Evolutionary conservation across 2,797 vertebrate species (phyloP).

Genomic region (Mus minutoides): DNA sequence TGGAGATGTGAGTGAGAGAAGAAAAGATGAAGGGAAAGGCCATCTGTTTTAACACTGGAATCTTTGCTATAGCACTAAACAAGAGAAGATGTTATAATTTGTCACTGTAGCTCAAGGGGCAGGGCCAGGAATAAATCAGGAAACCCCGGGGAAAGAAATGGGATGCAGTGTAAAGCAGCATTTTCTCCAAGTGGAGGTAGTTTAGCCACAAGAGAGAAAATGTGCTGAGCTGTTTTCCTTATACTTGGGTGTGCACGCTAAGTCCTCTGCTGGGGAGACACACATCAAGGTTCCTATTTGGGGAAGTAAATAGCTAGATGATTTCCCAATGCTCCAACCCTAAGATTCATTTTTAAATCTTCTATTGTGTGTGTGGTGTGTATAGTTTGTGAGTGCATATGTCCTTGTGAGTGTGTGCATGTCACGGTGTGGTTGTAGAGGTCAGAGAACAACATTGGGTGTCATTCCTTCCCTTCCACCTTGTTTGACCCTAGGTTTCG

Average conservation of each 20-base stretch:
- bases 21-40: conserved; percentile 32
- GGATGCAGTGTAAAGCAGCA: not conserved
- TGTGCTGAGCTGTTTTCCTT: not conserved
- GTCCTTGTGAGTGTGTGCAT: not conserved
- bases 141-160: not conserved
- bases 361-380: not conserved
- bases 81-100: conserved; percentile 29
- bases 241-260: not conserved
- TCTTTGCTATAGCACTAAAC: not conserved
- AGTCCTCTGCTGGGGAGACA: not conserved
- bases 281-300: conserved; percentile 40
- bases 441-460: not conserved
- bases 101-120: conserved; percentile 18
- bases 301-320: conserved; percentile 43
- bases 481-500: not conserved
- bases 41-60: conserved; percentile 41
- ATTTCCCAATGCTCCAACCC: not conserved
- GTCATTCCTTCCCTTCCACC: not conserved
- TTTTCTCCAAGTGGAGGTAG: conserved; percentile 16
- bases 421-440: not conserved
- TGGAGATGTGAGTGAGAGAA: not conserved
- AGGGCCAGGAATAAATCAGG: conserved; percentile 17
- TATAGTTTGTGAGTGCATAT: not conserved
- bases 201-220: not conserved
- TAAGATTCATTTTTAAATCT: not conserved